These are phyloP conservation scores for Leptothorax acervorum DNA, from an alignment of 2,888 invertebrate genomes.

Conservation along the genomic window DNA sequence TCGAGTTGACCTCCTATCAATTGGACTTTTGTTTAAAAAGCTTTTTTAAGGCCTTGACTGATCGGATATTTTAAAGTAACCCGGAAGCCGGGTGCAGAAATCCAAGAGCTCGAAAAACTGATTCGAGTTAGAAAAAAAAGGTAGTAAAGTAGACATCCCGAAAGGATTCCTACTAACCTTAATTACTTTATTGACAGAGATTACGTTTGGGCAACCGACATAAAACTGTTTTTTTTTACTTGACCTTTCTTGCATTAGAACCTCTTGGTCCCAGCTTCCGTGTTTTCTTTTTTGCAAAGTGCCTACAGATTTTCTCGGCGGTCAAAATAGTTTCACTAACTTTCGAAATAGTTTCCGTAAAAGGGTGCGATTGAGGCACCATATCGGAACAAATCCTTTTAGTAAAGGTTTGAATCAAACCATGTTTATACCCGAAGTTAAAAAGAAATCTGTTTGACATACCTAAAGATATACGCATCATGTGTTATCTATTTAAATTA, in stretches of 20 bases:
- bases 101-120: slow-evolving; percentile 32
- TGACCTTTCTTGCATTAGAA: slow-evolving; percentile 54
- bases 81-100: slow-evolving; percentile 44
- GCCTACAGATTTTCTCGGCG: slow-evolving; percentile 64
- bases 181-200: slow-evolving; percentile 81
- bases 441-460: slow-evolving; percentile 10
- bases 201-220: slow-evolving; percentile 75
- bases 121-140: neutral
- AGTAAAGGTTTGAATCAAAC: neutral
- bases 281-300: slow-evolving; percentile 52
- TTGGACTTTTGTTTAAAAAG: neutral
- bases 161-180: slow-evolving; percentile 69
- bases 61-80: neutral
- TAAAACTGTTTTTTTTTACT: slow-evolving; percentile 66
- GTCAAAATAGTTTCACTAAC: slow-evolving; percentile 70
- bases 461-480: neutral
- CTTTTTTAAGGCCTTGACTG: neutral
- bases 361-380: neutral
- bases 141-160: slow-evolving; percentile 48
- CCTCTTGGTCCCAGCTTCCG: slow-evolving; percentile 54
- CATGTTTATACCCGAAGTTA: neutral
- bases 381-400: slow-evolving; percentile 15
- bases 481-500: neutral
- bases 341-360: slow-evolving; percentile 59
- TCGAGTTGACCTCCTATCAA: neutral